Conservation (phyloP, 2,113 vertebrate genomes). For the Tretioscincus oriximinensis region DNA sequence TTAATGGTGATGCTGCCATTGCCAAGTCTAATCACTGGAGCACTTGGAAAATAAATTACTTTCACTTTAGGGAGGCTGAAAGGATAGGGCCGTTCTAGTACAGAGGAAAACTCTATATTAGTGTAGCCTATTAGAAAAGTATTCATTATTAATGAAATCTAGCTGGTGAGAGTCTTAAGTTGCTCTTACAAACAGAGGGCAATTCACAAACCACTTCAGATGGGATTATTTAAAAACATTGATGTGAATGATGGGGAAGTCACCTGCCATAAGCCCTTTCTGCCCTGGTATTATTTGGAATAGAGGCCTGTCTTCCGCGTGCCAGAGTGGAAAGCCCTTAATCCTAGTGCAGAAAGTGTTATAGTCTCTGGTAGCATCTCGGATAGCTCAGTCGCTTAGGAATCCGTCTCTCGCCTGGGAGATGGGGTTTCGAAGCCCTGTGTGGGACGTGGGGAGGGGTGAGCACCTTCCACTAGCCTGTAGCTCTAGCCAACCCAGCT, state of each 20-base stretch:
- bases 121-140: neutral
- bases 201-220: neutral
- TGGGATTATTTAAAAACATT: neutral
- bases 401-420: no score
- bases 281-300: no score
- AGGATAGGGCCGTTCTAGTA: neutral
- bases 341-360: no score
- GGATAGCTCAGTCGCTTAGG: no score
- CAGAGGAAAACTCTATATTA: conserved; percentile 2
- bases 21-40: neutral
- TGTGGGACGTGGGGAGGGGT: no score
- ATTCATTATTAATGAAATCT: conserved; percentile 4
- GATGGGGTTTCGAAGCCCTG: no score
- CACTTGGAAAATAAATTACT: neutral
- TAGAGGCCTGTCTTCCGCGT: no score
- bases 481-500: no score
- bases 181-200: neutral
- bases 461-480: no score
- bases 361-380: no score
- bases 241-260: neutral
- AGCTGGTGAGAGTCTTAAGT: neutral
- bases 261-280: neutral
- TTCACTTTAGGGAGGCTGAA: conserved; percentile 1
- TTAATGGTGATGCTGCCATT: neutral
- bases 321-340: no score